Evolutionary conservation across 2,888 invertebrate species (phyloP), one percentile per base, ranked within the genome.

Genomic region (Mactromeris polynyma): DNA sequence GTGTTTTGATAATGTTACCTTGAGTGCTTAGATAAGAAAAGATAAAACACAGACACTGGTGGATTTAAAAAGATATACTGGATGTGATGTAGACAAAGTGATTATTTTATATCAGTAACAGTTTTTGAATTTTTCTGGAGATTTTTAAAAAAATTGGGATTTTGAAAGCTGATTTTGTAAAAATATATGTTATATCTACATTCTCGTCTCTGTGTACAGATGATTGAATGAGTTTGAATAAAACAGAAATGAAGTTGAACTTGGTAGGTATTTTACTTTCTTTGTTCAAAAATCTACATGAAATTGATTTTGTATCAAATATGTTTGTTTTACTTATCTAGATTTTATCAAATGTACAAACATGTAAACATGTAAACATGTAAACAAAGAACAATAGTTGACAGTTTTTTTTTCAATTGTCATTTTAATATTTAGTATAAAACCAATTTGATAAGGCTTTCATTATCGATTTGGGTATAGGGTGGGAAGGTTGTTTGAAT

Each of bases 171-270:
- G 11, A 51, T 51, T 51, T 51, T 51, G 51, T 51, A 19, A 64
- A 64, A n/a, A 17, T 17, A 64, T 64, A 9, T 26, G n/a, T 58
- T n/a, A 19, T 58, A 58, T 58, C 58, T 64, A 26, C 26, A 64
- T 9, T n/a, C 3, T 2, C 6, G 0, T 26, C 9, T 21, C 26
- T 64, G 6, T 64, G 11, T 26, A 26, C 58, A 64, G 11, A n/a
- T 64, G 26, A 64, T 73, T 73, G 33, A 36, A 73, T 73, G 73
- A 73, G 73, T 73, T 11, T 36, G 73, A 36, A 73, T 73, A 73
- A 14, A 36, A 31, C 33, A 33, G 36, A 31, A 14, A 73, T 73
- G 73, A 73, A 33, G 73, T 33, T 73, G 73, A 33, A 14, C 14
- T 14, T 73, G 73, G 73, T 73, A 73, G 1, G 73, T 73, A 21